phyloP scores from a whole-genome alignment of 1,140 invertebrate genomes.

The Ephestia elutella region DNA sequence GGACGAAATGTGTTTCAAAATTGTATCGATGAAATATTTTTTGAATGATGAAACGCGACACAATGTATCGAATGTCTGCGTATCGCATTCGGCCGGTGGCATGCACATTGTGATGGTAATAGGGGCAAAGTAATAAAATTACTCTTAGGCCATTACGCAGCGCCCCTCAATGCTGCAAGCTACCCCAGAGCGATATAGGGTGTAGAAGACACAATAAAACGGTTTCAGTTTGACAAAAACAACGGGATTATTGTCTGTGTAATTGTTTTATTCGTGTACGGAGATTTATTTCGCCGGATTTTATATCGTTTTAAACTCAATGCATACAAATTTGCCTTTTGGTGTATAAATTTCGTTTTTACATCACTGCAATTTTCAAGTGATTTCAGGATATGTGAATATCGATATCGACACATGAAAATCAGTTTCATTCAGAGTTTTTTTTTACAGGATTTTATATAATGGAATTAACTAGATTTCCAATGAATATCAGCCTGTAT shows the following conservation, averaged over 20 bases:
- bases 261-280: constrained; percentile 43
- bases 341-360: not conserved
- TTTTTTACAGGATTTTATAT: not conserved
- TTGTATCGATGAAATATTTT: constrained; percentile 39
- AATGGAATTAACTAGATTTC: not conserved
- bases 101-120: constrained; percentile 70
- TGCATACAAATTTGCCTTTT: constrained; percentile 18
- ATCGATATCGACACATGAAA: not conserved
- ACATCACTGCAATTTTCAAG: not conserved
- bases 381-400: not conserved
- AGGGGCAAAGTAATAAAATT: constrained; percentile 73
- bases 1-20: constrained; percentile 6
- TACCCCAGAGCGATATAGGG: constrained; percentile 44
- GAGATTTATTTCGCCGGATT: constrained; percentile 29
- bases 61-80: constrained; percentile 44
- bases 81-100: constrained; percentile 55
- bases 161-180: constrained; percentile 40
- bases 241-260: constrained; percentile 42
- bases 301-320: constrained; percentile 15
- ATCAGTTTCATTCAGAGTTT: not conserved
- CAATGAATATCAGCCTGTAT: constrained; percentile 43
- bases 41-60: constrained; percentile 40
- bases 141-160: constrained; percentile 70
- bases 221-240: constrained; percentile 46
- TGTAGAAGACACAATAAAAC: constrained; percentile 54